Evolutionary conservation across 2,113 vertebrate species (phyloP).

Genomic region (Petromus typicus): DNA sequence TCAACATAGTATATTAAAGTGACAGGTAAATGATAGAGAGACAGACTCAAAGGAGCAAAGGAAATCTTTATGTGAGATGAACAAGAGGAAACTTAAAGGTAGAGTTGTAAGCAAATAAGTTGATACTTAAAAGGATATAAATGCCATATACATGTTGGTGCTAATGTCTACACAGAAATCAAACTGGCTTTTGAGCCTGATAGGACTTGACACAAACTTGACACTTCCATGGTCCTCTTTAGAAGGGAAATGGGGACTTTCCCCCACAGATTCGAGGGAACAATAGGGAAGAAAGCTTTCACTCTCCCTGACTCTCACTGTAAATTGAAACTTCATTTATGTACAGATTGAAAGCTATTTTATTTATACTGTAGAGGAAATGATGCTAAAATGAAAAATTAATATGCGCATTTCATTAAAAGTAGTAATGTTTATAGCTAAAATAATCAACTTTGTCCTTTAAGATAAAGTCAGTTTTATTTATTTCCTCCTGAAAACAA

Average conservation of each 20-base stretch:
- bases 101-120: background rate
- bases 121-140: fast-evolving
- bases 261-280: background rate
- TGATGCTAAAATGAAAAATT: background rate
- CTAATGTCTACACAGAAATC: background rate
- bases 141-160: background rate
- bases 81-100: background rate
- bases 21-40: background rate
- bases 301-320: background rate
- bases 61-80: background rate
- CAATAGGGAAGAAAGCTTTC: background rate
- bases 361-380: background rate
- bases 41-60: background rate
- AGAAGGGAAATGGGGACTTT: background rate
- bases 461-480: background rate
- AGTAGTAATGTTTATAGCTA: background rate
- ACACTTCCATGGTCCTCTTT: background rate
- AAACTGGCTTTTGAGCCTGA: background rate
- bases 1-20: background rate
- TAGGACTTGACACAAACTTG: background rate
- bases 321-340: background rate
- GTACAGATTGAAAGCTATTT: background rate
- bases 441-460: background rate
- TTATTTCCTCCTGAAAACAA: background rate
- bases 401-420: background rate